phyloP scores from a whole-genome alignment of 2,797 vertebrate species.

The Acanthornis magna region DNA sequence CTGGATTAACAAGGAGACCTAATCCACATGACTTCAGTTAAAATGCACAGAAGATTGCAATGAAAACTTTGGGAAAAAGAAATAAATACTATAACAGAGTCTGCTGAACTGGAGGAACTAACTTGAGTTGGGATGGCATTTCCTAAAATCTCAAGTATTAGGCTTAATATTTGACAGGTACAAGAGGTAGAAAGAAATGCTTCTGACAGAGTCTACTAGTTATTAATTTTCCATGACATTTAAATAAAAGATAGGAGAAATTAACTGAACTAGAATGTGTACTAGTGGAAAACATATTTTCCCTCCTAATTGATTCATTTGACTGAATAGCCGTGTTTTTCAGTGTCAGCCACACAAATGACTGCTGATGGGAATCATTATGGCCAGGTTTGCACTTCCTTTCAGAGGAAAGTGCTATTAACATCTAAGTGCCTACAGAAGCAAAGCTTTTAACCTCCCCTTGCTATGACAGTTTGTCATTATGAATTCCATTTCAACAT shows the following conservation, averaged over 20 bases:
- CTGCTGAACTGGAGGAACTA: background rate
- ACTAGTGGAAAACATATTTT: background rate
- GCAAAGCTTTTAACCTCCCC: conserved; percentile 33
- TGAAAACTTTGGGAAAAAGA: background rate
- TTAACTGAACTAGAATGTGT: accelerated
- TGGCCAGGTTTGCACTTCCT: background rate
- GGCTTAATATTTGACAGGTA: background rate
- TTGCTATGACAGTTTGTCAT: background rate
- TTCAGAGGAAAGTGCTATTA: conserved; percentile 28
- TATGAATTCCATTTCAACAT: background rate
- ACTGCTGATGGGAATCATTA: conserved; percentile 34
- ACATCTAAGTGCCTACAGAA: conserved; percentile 11
- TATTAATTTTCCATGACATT: background rate
- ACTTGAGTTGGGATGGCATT: background rate
- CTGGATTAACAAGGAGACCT: background rate
- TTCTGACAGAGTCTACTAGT: background rate
- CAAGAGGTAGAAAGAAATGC: background rate
- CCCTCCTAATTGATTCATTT: background rate
- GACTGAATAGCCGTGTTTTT: background rate
- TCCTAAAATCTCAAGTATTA: background rate
- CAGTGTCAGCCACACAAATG: background rate
- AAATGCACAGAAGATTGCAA: background rate
- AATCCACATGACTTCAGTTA: background rate
- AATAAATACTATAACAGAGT: background rate
- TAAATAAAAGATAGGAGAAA: background rate